Evolutionary conservation across 2,113 vertebrate species (phyloP), one percentile per base, ranked within the genome.

Genomic region (Bubo bubo): DNA sequence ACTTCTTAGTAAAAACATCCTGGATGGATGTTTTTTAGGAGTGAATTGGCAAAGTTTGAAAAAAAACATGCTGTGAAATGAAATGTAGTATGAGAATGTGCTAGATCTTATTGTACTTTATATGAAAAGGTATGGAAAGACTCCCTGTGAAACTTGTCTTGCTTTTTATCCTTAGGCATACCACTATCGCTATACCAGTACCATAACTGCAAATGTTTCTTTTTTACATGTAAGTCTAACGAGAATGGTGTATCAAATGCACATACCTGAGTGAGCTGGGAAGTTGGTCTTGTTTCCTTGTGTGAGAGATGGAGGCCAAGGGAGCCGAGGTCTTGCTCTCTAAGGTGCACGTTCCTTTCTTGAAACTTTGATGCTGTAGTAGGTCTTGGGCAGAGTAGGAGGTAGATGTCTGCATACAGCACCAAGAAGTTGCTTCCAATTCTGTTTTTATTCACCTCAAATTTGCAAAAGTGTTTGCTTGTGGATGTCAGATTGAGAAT

Each of bases 131-230:
- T 22, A 6, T 14, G 43, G 35, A 19, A 59, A 30, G 62, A 45
- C 53, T 75, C 24, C 16, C 8, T 76, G 1, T 37, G 39, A 63
- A 59, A 26, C 34, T 80, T 93, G 41, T 10, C 32, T 82, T 72
- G 18, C 26, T 70, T 73, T 71, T 56, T 56, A 12, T 68, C 24
- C 59, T n/a, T 45, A 21, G 64, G 24, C 43, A 81, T 52, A 43
- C 23, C 39, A 4, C 58, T 53, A 1, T 43, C 0, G 1, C 14
- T 67, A 1, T 21, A 49, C 18, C 27, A 72, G 27, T 39, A 12
- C 37, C 79, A 1, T 19, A 71, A 23, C 10, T 28, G 26, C 18
- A 22, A 45, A 35, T 39, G 24, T 30, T 80, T 34, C 4, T 58
- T 63, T 75, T 82, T 59, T 20, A 21, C 8, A 3, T 32, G 6